A percentile compares a stretch with the other conserved stretches of the same genome.
These are phyloP conservation scores for Telmatherina bonti DNA, from an alignment of 2,797 vertebrate genomes.

Conservation along the genomic window DNA sequence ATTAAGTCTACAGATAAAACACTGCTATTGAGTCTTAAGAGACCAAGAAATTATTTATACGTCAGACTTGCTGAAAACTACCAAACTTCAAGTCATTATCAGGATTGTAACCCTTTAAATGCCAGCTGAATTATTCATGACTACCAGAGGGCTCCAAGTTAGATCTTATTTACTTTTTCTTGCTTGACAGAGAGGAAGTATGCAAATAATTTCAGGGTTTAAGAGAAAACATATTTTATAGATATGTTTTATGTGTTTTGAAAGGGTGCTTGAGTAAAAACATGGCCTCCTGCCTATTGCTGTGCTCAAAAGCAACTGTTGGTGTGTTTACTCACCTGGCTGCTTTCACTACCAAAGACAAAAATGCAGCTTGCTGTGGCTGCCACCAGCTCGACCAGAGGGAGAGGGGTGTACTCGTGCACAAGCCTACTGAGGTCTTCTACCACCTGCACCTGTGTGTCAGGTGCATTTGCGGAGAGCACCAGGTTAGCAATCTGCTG, in stretches of 20 bases:
- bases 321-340: not conserved
- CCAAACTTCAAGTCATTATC: not conserved
- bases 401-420: not conserved
- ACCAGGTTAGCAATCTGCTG: not conserved
- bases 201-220: not conserved
- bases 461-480: not conserved
- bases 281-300: not conserved
- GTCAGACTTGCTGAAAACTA: not conserved
- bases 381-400: not conserved
- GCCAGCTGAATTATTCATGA: not conserved
- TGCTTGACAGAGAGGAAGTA: not conserved
- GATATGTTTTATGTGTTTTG: not conserved
- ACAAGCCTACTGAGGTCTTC: not conserved
- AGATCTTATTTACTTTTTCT: not conserved
- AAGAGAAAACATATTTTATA: not conserved
- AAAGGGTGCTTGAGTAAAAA: not conserved
- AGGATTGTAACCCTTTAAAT: not conserved
- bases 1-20: not conserved
- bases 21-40: not conserved
- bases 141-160: not conserved
- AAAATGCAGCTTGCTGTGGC: not conserved
- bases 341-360: not conserved
- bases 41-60: not conserved
- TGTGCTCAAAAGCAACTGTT: not conserved
- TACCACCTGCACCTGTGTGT: not conserved